Percentiles rank a stretch among this genome's conserved stretches.
phyloP scores from a whole-genome alignment of 2,888 invertebrate genomes.

The Polymixis lichenea region DNA sequence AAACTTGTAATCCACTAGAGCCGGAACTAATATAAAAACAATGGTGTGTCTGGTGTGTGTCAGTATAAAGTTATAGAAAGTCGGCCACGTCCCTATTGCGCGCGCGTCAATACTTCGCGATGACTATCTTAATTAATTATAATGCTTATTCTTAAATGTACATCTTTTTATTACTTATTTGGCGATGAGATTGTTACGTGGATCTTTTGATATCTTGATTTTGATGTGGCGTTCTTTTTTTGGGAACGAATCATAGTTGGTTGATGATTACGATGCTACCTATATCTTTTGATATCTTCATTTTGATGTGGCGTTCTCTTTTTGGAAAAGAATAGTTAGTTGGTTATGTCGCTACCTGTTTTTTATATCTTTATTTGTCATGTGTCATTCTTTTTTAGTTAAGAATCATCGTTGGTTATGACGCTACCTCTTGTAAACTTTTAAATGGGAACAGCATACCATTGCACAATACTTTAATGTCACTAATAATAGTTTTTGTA shows the following conservation, averaged over 20 bases:
- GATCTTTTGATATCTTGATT: background rate
- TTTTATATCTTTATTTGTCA: too few species aligned
- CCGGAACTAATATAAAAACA: conserved; percentile 60
- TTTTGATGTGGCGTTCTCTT: too few species aligned
- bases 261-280: too few species aligned
- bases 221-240: background rate
- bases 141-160: conserved; percentile 31
- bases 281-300: too few species aligned
- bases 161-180: conserved; percentile 29
- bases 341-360: too few species aligned
- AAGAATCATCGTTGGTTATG: too few species aligned
- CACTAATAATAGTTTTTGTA: background rate
- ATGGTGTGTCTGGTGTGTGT: conserved; percentile 44
- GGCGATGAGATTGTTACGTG: conserved; percentile 10
- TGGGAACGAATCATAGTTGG: background rate
- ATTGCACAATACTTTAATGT: too few species aligned
- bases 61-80: conserved; percentile 61
- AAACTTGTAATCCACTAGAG: conserved; percentile 44
- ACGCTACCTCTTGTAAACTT: background rate
- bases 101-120: conserved; percentile 51
- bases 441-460: background rate
- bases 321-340: too few species aligned
- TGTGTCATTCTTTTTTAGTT: too few species aligned
- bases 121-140: conserved; percentile 56
- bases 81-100: conserved; percentile 51